Percentiles rank a stretch among this genome's conserved stretches.
Evolutionary conservation across 2,113 vertebrate species (phyloP).

Genomic region (Tursiops truncatus): DNA sequence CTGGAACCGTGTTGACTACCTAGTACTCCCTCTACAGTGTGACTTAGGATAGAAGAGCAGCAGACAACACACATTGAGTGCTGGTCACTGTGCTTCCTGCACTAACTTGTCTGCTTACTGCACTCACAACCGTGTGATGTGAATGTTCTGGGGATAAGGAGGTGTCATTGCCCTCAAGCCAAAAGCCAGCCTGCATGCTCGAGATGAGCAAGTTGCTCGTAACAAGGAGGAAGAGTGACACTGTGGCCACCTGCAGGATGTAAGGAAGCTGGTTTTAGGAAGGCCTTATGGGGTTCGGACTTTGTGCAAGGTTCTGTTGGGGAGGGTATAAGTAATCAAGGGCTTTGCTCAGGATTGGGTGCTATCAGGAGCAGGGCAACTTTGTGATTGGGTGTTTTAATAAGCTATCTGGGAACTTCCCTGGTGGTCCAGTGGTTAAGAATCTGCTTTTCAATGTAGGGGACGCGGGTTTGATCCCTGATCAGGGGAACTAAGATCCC

Average conservation of each 20-base stretch:
- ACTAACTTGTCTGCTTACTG: neutral
- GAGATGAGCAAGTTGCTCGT: neutral
- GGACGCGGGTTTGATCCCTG: too few relatives aligned
- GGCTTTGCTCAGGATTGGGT: neutral
- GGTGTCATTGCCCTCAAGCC: neutral
- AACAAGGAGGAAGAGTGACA: neutral
- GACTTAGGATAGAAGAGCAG: neutral
- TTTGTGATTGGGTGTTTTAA: neutral
- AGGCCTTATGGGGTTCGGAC: neutral
- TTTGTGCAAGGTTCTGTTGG: neutral
- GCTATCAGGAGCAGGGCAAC: neutral
- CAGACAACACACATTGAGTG: fast-evolving
- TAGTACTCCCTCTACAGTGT: neutral
- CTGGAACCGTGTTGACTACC: neutral
- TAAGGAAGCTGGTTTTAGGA: neutral
- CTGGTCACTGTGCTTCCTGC: neutral
- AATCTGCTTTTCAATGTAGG: too few relatives aligned
- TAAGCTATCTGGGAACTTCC: too few relatives aligned
- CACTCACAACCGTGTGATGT: neutral
- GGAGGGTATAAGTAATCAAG: neutral
- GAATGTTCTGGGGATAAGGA: neutral
- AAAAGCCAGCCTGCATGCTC: neutral
- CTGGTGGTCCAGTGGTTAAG: too few relatives aligned
- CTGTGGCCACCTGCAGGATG: neutral
- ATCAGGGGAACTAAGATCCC: too few relatives aligned